Evolutionary conservation across 2,888 invertebrate genomes (phyloP), one percentile per base, ranked within the genome.

Genomic region (Ligdia adustata): DNA sequence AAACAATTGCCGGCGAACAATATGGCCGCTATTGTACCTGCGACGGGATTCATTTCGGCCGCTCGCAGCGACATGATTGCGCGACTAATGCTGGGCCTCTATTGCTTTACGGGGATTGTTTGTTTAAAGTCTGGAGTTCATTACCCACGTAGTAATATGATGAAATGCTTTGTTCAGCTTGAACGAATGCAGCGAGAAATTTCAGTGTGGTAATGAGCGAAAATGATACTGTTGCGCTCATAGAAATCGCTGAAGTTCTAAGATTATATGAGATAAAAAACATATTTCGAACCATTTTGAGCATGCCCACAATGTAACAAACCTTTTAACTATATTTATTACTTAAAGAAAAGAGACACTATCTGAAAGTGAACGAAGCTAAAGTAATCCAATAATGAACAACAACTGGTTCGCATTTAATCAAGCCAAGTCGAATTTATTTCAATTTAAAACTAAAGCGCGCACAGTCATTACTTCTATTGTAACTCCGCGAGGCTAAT

Each of bases 401-500:
- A 2, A 4, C 9, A 20, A 18, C n/a, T 9, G 13, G n/a, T 34
- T 13, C 6, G 9, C 4, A 26, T 27, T 18, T 18, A 31, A 44
- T 14, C 2, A 31, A 16, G n/a, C 16, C 31, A 49, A 57, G 38
- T 51, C 27, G 49, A 48, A 52, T 55, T 37, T 4, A 37, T 34
- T 55, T 51, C 45, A 60, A 56, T 59, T 53, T 29, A 31, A 39
- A 55, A 57, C 39, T 54, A 51, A 45, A 52, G 39, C 37, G 48
- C 32, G 42, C 26, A 32, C 33, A 37, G 38, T 57, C 57, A 62
- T 69, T 65, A 64, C 49, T 64, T 55, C 52, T 52, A 62, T 61
- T 67, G 61, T 60, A 63, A 60, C 55, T 48, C 52, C 29, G 47
- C 35, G 55, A 68, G 6, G 62, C 64, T 69, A 64, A 69, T 69